Evolutionary conservation across 2,113 vertebrate genomes (phyloP), one percentile per base, ranked within the genome.

Genomic region (Phaethornis superciliosus): DNA sequence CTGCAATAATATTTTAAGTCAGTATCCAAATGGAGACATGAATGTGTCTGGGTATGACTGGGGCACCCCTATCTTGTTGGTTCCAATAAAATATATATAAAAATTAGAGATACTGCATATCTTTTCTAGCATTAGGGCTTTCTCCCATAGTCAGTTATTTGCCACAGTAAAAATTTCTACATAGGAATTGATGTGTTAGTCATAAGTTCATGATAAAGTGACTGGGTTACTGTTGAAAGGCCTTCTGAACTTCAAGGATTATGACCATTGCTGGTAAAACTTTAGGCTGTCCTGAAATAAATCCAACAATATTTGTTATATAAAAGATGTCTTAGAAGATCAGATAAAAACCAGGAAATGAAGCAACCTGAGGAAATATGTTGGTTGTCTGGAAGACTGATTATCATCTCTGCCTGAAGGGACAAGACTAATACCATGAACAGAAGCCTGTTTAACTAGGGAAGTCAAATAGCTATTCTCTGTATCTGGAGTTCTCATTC

Each of bases 291-390:
- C 15, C 46, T 86, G 46, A 55, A 89, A 87, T 78, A 69, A 47
- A 28, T 2, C 23, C 10, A 63, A 32, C 22, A 55, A 15, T 56
- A 65, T 77, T 77, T 72, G 10, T 68, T 77, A 40, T 37, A 56
- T 35, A 49, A 72, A 93, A 64, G 49, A 69, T 12, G 4, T 52
- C 12, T 30, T 76, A 85, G 35, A 77, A 47, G 14, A 69, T 65
- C 49, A 62, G 67, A 71, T 56, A 65, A 52, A 85, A 88, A 88
- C 7, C 19, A 69, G 30, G 33, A 85, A 77, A 81, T 9, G 30
- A 85, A 65, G 35, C 30, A 83, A 94, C 63, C 82, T 62, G 55
- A 80, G n/a, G 68, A 95, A 88, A 90, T 24, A 85, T 33, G 55
- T 69, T 90, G 65, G 72, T 88, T 88, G 37, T 65, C 72, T 83